Conservation (phyloP, 2,797 vertebrate genomes). For the Anas bernieri region DNA sequence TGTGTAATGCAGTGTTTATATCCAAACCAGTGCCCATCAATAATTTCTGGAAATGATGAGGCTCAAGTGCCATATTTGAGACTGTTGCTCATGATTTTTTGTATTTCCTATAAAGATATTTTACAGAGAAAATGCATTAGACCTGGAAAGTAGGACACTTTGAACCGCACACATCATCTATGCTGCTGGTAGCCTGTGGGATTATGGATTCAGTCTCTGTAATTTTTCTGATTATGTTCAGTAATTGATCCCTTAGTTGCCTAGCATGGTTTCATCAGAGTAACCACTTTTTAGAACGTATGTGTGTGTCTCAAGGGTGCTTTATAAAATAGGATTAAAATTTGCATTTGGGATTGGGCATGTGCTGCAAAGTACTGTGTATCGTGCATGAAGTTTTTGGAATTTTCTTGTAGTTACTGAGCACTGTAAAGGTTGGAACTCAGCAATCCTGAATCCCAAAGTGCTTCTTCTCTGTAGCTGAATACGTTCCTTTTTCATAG, state of each 20-base stretch:
- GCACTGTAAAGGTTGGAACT: background rate
- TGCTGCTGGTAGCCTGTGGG: conserved; percentile 14
- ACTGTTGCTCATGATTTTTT: background rate
- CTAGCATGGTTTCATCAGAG: background rate
- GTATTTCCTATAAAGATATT: conserved; percentile 17
- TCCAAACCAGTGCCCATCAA: background rate
- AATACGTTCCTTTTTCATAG: background rate
- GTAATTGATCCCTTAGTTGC: background rate
- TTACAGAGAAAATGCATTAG: background rate
- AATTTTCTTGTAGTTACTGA: background rate
- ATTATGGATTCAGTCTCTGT: background rate
- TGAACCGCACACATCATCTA: background rate
- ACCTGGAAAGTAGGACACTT: conserved; percentile 22
- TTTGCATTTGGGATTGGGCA: background rate
- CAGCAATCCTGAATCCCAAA: background rate
- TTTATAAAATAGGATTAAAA: background rate
- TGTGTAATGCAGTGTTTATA: background rate
- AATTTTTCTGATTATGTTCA: background rate
- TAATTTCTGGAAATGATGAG: background rate
- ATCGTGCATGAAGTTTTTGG: background rate
- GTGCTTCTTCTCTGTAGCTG: background rate
- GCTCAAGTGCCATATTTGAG: background rate
- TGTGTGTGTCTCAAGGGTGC: background rate
- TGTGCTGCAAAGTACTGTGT: background rate
- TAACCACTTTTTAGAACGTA: background rate